phyloP scores from a whole-genome alignment of 1,140 invertebrate genomes.

The Macrocentrus cingulum region DNA sequence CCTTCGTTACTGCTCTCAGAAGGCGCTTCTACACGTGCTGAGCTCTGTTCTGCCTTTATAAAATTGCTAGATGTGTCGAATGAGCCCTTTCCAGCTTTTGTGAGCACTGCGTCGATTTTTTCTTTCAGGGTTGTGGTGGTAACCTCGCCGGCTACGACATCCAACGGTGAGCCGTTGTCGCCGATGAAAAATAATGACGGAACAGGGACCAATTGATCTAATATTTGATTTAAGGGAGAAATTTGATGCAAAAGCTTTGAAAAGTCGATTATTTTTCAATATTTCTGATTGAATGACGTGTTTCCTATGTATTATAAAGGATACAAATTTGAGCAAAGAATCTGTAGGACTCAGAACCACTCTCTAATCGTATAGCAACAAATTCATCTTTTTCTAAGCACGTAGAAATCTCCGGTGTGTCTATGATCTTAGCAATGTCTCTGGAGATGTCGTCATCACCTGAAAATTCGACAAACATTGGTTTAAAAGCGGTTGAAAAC shows the following conservation, averaged over 20 bases:
- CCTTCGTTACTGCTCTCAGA: neutral
- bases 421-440: constrained; percentile 62
- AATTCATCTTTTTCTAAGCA: constrained; percentile 65
- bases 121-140: constrained; percentile 53
- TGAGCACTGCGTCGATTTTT: constrained; percentile 61
- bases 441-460: constrained; percentile 70
- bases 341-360: constrained; percentile 69
- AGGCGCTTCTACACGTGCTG: neutral
- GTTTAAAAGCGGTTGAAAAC: neutral
- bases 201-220: constrained; percentile 80
- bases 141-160: constrained; percentile 69
- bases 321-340: constrained; percentile 87
- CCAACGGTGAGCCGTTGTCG: constrained; percentile 72
- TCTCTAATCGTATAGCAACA: constrained; percentile 73
- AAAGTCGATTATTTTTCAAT: neutral
- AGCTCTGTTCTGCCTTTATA: constrained; percentile 41
- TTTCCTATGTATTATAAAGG: too few relatives aligned
- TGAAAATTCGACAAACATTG: constrained; percentile 41
- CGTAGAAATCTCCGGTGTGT: constrained; percentile 58
- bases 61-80: constrained; percentile 38
- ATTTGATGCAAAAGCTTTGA: neutral
- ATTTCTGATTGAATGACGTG: too few relatives aligned
- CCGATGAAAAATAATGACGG: constrained; percentile 88
- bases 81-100: constrained; percentile 40
- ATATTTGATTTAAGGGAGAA: constrained; percentile 22